Percentiles rank a stretch among this genome's conserved stretches.
These are phyloP conservation scores for Xestia ashworthii DNA, from an alignment of 2,888 invertebrate species.

Conservation along the genomic window DNA sequence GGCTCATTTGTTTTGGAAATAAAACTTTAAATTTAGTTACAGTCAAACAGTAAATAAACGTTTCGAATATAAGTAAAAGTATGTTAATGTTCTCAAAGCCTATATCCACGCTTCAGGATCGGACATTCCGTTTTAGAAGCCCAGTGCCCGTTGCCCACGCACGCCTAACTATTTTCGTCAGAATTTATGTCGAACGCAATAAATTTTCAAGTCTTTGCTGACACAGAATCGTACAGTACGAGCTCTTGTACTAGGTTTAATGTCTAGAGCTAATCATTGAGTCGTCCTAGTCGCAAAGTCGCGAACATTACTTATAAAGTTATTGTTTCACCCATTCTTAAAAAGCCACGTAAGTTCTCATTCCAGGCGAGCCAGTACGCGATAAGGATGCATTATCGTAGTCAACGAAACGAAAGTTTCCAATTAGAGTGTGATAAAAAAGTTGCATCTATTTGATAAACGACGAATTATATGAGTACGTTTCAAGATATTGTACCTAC, in stretches of 20 bases:
- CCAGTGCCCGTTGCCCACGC: slow-evolving; percentile 26
- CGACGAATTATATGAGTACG: not conserved
- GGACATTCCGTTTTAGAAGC: slow-evolving; percentile 33
- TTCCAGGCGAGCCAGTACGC: slow-evolving; percentile 28
- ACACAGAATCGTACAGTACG: not conserved
- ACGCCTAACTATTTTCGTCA: slow-evolving; percentile 26
- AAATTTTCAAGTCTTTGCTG: slow-evolving; percentile 16
- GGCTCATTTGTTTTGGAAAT: too few relatives aligned
- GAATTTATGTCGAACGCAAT: slow-evolving; percentile 28
- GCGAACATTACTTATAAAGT: slow-evolving; percentile 24
- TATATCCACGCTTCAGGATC: slow-evolving; percentile 20
- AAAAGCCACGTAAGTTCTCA: slow-evolving; percentile 53
- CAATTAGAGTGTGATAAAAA: slow-evolving; percentile 33
- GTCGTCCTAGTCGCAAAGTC: not conserved
- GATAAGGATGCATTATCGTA: slow-evolving; percentile 60
- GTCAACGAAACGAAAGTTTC: slow-evolving; percentile 32
- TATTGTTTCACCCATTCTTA: slow-evolving; percentile 16
- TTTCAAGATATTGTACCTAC: slow-evolving; percentile 1
- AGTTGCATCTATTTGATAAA: slow-evolving; percentile 16
- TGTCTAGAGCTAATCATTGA: not conserved
- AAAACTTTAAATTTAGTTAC: too few relatives aligned
- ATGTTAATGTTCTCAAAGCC: slow-evolving; percentile 47
- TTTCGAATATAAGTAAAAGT: slow-evolving; percentile 51
- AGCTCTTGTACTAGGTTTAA: not conserved
- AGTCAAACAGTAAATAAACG: slow-evolving; percentile 17